Conservation (phyloP, 2,888 invertebrate species). For the Drosophila subquinaria region DNA sequence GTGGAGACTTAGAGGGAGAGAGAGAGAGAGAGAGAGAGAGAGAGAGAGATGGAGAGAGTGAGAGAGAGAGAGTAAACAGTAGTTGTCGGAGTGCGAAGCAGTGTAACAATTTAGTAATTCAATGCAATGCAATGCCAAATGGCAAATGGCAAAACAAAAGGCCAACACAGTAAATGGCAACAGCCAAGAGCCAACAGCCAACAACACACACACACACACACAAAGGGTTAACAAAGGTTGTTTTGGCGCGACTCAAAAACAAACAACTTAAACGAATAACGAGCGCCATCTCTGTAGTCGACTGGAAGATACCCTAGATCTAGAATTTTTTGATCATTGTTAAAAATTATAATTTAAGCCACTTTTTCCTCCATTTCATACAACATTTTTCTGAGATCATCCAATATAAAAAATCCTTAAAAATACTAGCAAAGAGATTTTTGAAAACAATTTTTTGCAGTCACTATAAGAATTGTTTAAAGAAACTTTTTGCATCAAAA, state of each 20-base stretch:
- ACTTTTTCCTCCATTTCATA: too few species aligned
- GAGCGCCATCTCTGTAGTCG: neutral
- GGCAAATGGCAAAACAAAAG: conserved; percentile 40
- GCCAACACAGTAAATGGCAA: conserved; percentile 9
- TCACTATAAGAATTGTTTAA: too few species aligned
- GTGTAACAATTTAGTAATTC: conserved; percentile 48
- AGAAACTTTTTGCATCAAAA: too few species aligned
- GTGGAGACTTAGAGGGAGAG: neutral
- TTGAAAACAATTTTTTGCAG: too few species aligned
- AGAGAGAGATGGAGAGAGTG: neutral
- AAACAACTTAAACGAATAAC: neutral
- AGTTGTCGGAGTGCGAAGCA: neutral
- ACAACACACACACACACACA: neutral
- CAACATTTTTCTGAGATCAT: too few species aligned
- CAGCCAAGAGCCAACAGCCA: conserved; percentile 7
- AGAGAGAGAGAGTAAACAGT: neutral
- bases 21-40: neutral
- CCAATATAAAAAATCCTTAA: neutral
- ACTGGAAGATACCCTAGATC: conserved; percentile 1
- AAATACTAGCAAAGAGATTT: too few species aligned
- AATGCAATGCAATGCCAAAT: conserved; percentile 40
- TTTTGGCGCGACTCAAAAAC: conserved; percentile 9
- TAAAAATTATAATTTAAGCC: too few species aligned
- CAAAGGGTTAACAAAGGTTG: conserved; percentile 23
- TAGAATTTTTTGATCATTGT: neutral